phyloP scores from a whole-genome alignment of 2,888 invertebrate genomes.

The Crepidodera aurea region DNA sequence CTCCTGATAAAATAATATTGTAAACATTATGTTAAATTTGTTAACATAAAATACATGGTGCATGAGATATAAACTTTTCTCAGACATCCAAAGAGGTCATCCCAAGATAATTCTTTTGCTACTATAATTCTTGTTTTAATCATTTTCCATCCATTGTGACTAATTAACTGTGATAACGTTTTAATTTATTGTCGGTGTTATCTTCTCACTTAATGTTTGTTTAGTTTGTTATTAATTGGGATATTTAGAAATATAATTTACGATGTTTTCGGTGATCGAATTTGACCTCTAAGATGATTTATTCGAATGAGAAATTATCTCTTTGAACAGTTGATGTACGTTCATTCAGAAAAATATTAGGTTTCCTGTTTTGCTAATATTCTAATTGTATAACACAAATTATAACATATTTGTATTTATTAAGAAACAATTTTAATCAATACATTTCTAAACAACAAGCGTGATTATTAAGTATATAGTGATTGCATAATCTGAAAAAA shows the following conservation, averaged over 20 bases:
- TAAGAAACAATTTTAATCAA: no score
- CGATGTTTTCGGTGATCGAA: background rate
- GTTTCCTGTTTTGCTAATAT: no score
- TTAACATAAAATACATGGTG: constrained; percentile 19
- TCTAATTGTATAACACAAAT: no score
- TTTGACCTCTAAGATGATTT: constrained; percentile 10
- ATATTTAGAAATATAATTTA: constrained; percentile 14
- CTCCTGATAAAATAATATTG: constrained; percentile 6
- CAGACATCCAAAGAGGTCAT: background rate
- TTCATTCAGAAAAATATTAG: no score
- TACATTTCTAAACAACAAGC: no score
- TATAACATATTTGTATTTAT: no score
- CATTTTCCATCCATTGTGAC: constrained; percentile 19
- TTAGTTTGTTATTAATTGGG: constrained; percentile 21
- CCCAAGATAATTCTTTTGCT: background rate
- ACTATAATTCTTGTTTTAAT: constrained; percentile 22
- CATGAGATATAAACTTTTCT: background rate
- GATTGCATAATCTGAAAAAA: no score
- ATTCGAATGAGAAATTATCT: background rate
- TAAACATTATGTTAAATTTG: constrained; percentile 13
- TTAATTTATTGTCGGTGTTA: constrained; percentile 4
- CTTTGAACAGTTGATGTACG: no score
- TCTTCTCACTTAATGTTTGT: constrained; percentile 8
- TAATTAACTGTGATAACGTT: constrained; percentile 23
- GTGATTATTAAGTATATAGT: no score